A percentile compares a stretch with the other conserved stretches of the same genome.
phyloP scores from a whole-genome alignment of 2,113 vertebrate species.

The Dermatemys mawii region DNA sequence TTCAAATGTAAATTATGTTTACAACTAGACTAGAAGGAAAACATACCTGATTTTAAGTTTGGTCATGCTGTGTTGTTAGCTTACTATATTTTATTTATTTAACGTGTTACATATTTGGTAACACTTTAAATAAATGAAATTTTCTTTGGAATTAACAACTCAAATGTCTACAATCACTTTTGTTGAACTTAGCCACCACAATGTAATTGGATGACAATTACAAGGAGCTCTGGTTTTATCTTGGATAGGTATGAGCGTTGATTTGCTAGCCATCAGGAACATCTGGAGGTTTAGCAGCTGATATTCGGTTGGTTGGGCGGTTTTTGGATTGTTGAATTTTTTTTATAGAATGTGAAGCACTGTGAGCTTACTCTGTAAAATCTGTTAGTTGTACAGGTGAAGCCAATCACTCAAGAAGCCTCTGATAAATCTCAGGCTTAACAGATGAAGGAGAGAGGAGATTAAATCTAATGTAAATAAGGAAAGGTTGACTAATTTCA shows the following conservation, averaged over 20 bases:
- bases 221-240: background rate
- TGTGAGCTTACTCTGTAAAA: background rate
- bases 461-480: conserved; percentile 32
- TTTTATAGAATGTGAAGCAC: background rate
- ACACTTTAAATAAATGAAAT: too few species aligned
- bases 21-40: background rate
- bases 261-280: background rate
- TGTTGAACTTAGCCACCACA: background rate
- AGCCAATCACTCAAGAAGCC: background rate
- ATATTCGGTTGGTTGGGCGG: background rate
- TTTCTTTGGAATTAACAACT: background rate
- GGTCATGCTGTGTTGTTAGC: background rate
- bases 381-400: background rate
- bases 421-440: conserved; percentile 1
- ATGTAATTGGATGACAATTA: background rate
- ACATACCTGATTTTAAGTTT: background rate
- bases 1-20: background rate
- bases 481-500: conserved; percentile 10
- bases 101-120: background rate
- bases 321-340: background rate
- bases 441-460: conserved; percentile 13
- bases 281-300: background rate
- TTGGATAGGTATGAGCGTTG: background rate
- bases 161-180: background rate
- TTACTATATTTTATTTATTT: background rate